Evolutionary conservation across 1,140 invertebrate genomes (phyloP), one percentile per base, ranked within the genome.

Genomic region (Charaxes varanes): DNA sequence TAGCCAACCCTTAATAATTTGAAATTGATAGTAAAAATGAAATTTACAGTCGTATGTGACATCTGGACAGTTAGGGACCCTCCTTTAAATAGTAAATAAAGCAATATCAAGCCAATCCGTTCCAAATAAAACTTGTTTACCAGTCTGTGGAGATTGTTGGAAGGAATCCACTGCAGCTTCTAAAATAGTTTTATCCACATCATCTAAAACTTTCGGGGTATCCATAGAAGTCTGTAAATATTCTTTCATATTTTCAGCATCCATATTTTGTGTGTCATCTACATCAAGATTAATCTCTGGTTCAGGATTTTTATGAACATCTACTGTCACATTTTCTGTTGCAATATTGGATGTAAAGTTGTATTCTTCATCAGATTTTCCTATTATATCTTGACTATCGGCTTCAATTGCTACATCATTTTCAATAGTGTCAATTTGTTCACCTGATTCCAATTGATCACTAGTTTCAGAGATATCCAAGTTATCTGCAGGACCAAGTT

Each of bases 221-320:
- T n/a, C n/a, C n/a, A n/a, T n/a, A n/a, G n/a, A n/a, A n/a, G n/a
- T n/a, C n/a, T n/a, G n/a, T n/a, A n/a, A n/a, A n/a, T n/a, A 36
- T 16, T 43, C 43, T 31, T 34, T 27, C n/a, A 28, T 30, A 10
- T n/a, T 15, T 2, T 15, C 27, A 28, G 16, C n/a, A 11, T 32
- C 34, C n/a, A 43, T 14, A 15, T 57, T 38, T 30, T 44, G 8
- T 24, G 43, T 16, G 5, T 16, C 13, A 3, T 49, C 16, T 28
- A 16, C 18, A 14, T 56, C 32, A 17, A 36, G 33, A 10, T 53
- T 37, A 14, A 38, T 19, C 17, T 62, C 47, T 6, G 35, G 34
- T 40, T 62, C 58, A 34, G 38, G 44, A 36, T 28, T 55, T 23
- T 69, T 52, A 36, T 76, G 68, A 32, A 69, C 45, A 45, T 73